phyloP scores from a whole-genome alignment of 2,113 vertebrate species.

The Ia io region DNA sequence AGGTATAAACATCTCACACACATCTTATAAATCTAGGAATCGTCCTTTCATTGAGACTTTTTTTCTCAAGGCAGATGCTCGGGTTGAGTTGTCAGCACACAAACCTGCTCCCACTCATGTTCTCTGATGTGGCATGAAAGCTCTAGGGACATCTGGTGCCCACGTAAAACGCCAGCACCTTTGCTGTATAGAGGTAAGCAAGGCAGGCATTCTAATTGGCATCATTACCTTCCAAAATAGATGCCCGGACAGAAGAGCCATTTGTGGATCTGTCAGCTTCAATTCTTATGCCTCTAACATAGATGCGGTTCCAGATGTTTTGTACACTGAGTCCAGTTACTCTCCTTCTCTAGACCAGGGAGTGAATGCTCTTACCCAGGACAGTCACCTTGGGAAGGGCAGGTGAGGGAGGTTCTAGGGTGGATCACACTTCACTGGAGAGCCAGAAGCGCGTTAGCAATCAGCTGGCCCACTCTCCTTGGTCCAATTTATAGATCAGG shows the following conservation, averaged over 20 bases:
- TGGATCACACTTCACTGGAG: background rate
- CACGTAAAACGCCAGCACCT: background rate
- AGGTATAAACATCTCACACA: background rate
- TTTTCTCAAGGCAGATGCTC: background rate
- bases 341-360: background rate
- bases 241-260: background rate
- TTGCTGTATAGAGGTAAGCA: background rate
- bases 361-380: background rate
- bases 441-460: background rate
- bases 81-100: background rate
- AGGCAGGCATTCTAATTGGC: background rate
- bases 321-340: background rate
- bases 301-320: background rate
- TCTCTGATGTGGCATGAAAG: background rate
- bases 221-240: background rate
- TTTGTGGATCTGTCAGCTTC: background rate
- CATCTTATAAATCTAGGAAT: background rate
- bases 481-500: background rate
- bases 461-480: background rate
- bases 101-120: background rate
- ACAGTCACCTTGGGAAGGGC: background rate
- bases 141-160: background rate
- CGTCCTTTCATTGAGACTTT: background rate
- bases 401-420: background rate
- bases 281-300: background rate